These are phyloP conservation scores for Dasypolia templi DNA, from an alignment of 2,888 invertebrate genomes.

Conservation along the genomic window DNA sequence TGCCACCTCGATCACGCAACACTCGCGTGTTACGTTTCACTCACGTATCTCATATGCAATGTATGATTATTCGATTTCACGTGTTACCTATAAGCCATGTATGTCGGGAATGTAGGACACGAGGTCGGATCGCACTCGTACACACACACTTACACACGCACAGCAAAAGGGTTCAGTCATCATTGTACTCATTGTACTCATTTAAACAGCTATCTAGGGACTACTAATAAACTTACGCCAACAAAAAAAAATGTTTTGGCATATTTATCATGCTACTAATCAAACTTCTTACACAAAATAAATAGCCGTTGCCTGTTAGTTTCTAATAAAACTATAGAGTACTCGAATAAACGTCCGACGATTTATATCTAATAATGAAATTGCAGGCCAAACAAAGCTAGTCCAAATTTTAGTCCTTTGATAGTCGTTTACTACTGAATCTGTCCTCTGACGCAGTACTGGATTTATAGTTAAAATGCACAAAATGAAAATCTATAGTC, in stretches of 20 bases:
- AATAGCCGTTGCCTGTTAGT: constrained; percentile 8
- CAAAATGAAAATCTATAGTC: constrained; percentile 35
- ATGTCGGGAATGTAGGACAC: constrained; percentile 61
- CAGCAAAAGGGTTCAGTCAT: constrained; percentile 58
- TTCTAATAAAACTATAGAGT: constrained; percentile 33
- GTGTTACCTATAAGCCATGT: constrained; percentile 50
- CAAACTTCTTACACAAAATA: neutral
- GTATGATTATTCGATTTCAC: constrained; percentile 64
- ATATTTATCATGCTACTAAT: constrained; percentile 21
- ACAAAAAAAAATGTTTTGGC: constrained; percentile 37
- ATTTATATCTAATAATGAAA: constrained; percentile 59
- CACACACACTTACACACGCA: constrained; percentile 32
- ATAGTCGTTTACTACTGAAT: constrained; percentile 56
- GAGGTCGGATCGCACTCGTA: constrained; percentile 48
- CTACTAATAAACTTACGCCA: constrained; percentile 58
- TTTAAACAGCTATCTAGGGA: constrained; percentile 61
- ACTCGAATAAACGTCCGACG: constrained; percentile 40
- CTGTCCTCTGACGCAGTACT: constrained; percentile 49
- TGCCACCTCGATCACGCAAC: constrained; percentile 55
- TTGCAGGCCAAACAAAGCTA: constrained; percentile 51
- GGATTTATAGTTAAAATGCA: constrained; percentile 56
- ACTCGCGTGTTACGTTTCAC: constrained; percentile 58
- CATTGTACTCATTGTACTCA: constrained; percentile 53
- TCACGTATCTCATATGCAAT: constrained; percentile 56
- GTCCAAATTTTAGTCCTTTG: constrained; percentile 62